Evolutionary conservation across 2,888 invertebrate species (phyloP), one percentile per base, ranked within the genome.

Genomic region (Microdon myrmicae): DNA sequence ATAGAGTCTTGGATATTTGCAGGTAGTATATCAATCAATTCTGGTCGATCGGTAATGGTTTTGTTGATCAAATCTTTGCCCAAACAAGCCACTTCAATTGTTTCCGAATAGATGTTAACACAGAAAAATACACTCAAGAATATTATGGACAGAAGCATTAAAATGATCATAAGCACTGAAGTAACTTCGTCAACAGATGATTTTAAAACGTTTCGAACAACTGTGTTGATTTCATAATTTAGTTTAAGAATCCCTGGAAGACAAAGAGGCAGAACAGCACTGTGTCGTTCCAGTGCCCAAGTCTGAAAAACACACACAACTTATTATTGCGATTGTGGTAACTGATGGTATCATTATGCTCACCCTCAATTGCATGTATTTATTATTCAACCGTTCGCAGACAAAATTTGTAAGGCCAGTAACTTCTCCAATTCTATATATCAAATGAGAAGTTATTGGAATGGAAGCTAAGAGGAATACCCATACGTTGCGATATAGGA

Each of bases 41-140:
- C 94, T 20, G 95, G 93, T 80, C 96, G 92, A 74, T 93, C 89
- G 4, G 94, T 90, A 35, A 94, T 86, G 0, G 94, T 94, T 71
- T 90, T 88, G 81, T 96, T 95, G 17, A 95, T 84, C 4, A 96
- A 84, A 76, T 92, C 94, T 58, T 93, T 91, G 25, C 91, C 90
- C 58, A 96, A 84, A 75, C 94, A 90, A 8, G 96, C 88, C 47
- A 97, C 85, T 73, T 95, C 93, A 78, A 96, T 90, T 1, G 93
- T 93, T 82, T 97, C 97, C 0, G 92, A 90, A 78, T 97, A 96
- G 72, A 96, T 90, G 91, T 96, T 81, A 2, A 82, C 76, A 55
- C 76, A 79, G 43, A 78, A 78, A 77, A 96, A 94, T 64, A 95
- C 84, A 19, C 90, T 87, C 32, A 91, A 86, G 70, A 92, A 87